Base-by-base conservation (phyloP, 2,113 vertebrate species). In the Dicaeum eximium region DNA sequence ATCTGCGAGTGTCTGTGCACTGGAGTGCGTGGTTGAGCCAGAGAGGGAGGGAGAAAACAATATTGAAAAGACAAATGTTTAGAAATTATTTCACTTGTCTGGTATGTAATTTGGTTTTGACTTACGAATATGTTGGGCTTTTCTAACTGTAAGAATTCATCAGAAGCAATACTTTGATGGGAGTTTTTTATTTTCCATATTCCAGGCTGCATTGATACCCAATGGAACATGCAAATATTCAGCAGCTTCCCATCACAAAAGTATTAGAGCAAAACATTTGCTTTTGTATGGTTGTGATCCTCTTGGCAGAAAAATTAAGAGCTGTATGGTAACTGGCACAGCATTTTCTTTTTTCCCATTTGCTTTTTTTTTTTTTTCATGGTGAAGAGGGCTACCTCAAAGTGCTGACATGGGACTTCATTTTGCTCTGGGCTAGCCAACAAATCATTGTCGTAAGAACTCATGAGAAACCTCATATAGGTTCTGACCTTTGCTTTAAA, bases 21-120 rank as follows among this genome's bases (percentile, higher is more conserved):
- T 87, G 81, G 38, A 90, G 61, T 66, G 60, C 20, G 23, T 70
- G 90, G 75, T 28, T 94, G 40, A 93, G 80, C 69, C 71, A 71
- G 42, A 80, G 37, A 93, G 65, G 47, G 71, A 92, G 33, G 62
- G 38, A 83, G 19, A 78, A 92, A 88, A 90, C 64, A 88, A 58
- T 90, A 80, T 31, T 91, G 80, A 84, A 90, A 90, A 64, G 40
- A 84, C n/a, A 82, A 83, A 90, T 45, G 61, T 24, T 88, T 78
- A 48, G 91, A 86, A 88, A 89, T 73, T 87, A 84, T 84, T 91
- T 95, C 66, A 87, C 20, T 93, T 92, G 71, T 96, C 89, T 93
- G 86, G 91, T 93, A 95, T 88, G 64, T 38, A 17, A 79, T 87
- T 81, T 92, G 71, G 44, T 90, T 95, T 88, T 86, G 65, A 95